A percentile compares a stretch with the other conserved stretches of the same genome.
These are phyloP conservation scores for Hydractinia echinata DNA, from an alignment of 30 jellyfish, hydroid and myxozoan genomes.

Conservation along the genomic window DNA sequence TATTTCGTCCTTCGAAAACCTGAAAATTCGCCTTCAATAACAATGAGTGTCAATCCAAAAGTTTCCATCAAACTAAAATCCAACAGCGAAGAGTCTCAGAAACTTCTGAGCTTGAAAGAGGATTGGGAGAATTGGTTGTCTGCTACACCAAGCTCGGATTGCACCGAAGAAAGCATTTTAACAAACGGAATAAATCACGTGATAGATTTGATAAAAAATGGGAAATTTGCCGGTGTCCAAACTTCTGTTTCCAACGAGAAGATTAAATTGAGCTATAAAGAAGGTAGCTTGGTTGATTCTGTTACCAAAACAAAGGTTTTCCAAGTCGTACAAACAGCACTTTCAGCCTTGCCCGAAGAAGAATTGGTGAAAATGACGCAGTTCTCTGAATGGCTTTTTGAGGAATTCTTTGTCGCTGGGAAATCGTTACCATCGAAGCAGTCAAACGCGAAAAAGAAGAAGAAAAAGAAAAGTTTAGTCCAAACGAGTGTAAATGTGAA, in stretches of 20 bases:
- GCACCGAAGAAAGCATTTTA: neutral
- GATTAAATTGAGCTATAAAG: neutral
- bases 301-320: conserved; percentile 11
- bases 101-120: neutral
- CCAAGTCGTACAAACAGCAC: neutral
- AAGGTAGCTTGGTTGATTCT: conserved; percentile 15
- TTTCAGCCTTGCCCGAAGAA: neutral
- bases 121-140: conserved; percentile 10
- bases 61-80: conserved; percentile 8
- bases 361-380: conserved; percentile 4
- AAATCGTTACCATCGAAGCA: neutral
- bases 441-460: neutral
- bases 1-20: neutral
- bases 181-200: neutral
- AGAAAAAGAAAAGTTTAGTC: neutral
- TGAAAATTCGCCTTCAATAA: neutral
- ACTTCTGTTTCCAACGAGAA: neutral
- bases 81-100: neutral
- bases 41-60: neutral
- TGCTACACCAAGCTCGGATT: neutral
- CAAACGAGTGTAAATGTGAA: neutral
- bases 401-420: conserved; percentile 1
- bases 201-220: neutral
- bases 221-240: neutral
- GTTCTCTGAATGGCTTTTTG: conserved; percentile 4